Evolutionary conservation across 2,113 vertebrate genomes (phyloP).

Genomic region (Notarius lentiginosus): DNA sequence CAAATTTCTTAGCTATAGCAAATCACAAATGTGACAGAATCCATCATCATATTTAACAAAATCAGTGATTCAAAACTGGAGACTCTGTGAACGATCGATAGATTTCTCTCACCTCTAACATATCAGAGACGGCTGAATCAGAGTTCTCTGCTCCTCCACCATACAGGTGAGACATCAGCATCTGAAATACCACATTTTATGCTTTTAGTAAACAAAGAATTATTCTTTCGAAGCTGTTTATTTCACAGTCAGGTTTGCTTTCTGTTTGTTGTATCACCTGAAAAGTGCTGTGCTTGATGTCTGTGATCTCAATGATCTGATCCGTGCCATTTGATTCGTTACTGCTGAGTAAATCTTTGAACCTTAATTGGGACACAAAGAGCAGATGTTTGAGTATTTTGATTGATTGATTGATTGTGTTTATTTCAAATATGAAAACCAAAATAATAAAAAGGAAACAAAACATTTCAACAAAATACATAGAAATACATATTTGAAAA

Average conservation of each 20-base stretch:
- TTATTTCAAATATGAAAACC: too few species aligned
- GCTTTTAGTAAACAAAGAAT: neutral
- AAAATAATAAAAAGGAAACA: too few species aligned
- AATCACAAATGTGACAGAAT: neutral
- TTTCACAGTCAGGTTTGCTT: neutral
- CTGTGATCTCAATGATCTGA: conserved; percentile 81
- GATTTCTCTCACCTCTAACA: conserved; percentile 81
- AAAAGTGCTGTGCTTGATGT: conserved; percentile 87
- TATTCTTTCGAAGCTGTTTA: neutral
- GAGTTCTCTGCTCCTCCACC: conserved; percentile 85
- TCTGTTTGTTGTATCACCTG: conserved; percentile 71
- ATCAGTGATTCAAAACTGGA: neutral
- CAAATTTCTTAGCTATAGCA: too few species aligned
- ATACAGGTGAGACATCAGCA: conserved; percentile 92
- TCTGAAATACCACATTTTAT: conserved; percentile 65
- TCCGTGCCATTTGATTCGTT: conserved; percentile 71
- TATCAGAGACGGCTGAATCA: conserved; percentile 75
- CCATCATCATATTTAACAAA: neutral
- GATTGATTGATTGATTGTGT: too few species aligned
- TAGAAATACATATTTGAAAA: too few species aligned
- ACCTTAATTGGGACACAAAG: conserved; percentile 68
- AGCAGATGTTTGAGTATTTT: neutral
- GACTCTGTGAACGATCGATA: neutral
- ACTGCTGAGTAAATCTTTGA: conserved; percentile 81
- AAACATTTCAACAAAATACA: too few species aligned